A percentile compares a stretch with the other conserved stretches of the same genome.
Conservation (phyloP, 2,888 invertebrate species). For the Drosophila suboccidentalis region DNA sequence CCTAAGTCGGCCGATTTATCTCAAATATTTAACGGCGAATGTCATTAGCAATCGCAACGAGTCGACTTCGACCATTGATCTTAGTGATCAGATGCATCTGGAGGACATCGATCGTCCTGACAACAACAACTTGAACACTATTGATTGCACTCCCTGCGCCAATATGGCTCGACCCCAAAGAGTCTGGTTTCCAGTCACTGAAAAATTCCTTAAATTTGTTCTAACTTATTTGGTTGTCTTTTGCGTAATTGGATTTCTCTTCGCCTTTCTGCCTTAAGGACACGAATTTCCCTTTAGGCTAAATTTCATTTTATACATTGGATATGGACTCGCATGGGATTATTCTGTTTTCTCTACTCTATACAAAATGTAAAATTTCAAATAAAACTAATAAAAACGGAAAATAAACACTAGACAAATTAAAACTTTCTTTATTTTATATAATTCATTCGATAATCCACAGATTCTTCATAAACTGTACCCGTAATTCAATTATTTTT, state of each 20-base stretch:
- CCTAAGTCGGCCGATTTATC: neutral
- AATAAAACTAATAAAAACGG: neutral
- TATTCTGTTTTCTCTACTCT: neutral
- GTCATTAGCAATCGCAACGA: neutral
- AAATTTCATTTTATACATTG: neutral
- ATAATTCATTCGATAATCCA: too few relatives aligned
- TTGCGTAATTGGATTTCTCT: slow-evolving; percentile 20
- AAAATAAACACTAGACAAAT: neutral
- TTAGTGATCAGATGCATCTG: neutral
- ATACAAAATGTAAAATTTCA: neutral
- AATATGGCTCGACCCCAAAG: neutral
- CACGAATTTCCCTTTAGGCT: neutral
- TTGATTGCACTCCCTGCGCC: neutral
- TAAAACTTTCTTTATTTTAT: neutral
- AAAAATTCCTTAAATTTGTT: neutral
- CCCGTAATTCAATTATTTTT: too few relatives aligned
- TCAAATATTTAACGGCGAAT: neutral
- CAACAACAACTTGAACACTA: neutral
- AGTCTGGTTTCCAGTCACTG: neutral
- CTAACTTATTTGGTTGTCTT: slow-evolving; percentile 28
- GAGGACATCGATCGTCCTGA: neutral
- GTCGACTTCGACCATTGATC: neutral
- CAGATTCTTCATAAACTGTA: too few relatives aligned
- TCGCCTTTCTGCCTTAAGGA: neutral
- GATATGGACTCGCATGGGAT: neutral